Evolutionary conservation across 1,140 invertebrate genomes (phyloP).

Genomic region (Drosophila auraria): DNA sequence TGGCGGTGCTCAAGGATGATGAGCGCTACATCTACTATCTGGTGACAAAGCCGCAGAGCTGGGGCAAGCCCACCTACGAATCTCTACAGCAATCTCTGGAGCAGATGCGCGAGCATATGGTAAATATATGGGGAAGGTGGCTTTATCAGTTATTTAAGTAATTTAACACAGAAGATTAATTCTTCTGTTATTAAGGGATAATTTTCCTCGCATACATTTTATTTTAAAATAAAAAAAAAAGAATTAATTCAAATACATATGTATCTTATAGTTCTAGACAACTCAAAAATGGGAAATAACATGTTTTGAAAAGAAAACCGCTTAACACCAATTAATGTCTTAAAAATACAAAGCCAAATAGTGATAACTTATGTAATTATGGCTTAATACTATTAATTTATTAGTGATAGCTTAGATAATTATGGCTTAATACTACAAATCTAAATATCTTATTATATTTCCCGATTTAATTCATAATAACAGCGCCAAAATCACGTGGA

Average conservation of each 20-base stretch:
- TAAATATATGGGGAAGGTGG: constrained; percentile 17
- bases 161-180: too few species aligned
- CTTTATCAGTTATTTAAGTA: too few species aligned
- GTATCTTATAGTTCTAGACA: not conserved
- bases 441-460: not conserved
- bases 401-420: too few species aligned
- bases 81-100: constrained; percentile 84
- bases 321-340: too few species aligned
- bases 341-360: not conserved
- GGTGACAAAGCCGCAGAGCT: constrained; percentile 85
- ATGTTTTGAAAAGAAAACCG: not conserved
- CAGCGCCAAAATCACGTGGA: constrained; percentile 84
- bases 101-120: constrained; percentile 85
- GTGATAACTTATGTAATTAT: not conserved
- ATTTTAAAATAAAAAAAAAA: not conserved
- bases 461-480: constrained; percentile 38
- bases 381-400: not conserved
- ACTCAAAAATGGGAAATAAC: too few species aligned
- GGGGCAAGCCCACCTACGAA: constrained; percentile 85
- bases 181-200: too few species aligned
- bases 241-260: not conserved
- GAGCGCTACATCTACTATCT: constrained; percentile 87
- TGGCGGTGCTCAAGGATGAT: constrained; percentile 86
- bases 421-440: too few species aligned
- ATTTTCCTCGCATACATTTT: too few species aligned